Evolutionary conservation across 2,797 vertebrate species (phyloP).

Genomic region (Enteromius treurensis): DNA sequence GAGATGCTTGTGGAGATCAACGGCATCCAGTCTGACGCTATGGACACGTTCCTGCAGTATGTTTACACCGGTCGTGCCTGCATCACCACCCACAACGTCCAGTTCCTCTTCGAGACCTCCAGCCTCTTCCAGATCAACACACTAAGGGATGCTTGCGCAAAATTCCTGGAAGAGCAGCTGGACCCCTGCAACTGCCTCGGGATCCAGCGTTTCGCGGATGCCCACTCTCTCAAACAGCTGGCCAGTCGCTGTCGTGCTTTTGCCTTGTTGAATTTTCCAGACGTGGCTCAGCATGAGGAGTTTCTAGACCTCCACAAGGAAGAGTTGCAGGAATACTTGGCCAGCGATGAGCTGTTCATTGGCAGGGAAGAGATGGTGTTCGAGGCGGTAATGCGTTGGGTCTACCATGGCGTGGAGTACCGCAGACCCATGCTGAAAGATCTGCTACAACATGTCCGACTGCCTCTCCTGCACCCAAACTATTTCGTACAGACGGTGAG

Average conservation of each 20-base stretch:
- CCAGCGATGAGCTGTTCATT: conserved; percentile 90
- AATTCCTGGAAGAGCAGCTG: conserved; percentile 96
- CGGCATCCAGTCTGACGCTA: conserved; percentile 92
- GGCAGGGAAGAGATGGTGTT: conserved; percentile 95
- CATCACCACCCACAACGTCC: conserved; percentile 96
- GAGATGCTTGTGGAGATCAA: conserved; percentile 99
- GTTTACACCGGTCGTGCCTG: conserved; percentile 95
- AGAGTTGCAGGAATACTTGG: conserved; percentile 93
- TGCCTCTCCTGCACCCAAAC: conserved; percentile 94
- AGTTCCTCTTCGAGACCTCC: conserved; percentile 96
- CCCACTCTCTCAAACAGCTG: conserved; percentile 91
- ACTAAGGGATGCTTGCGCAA: conserved; percentile 93
- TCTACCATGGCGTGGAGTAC: conserved; percentile 86
- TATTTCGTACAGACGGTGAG: conserved; percentile 99
- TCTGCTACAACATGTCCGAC: conserved; percentile 90
- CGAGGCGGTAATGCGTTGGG: conserved; percentile 96
- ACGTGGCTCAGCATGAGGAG: conserved; percentile 93
- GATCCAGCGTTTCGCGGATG: conserved; percentile 94
- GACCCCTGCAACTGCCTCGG: conserved; percentile 98
- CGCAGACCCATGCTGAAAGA: conserved; percentile 88
- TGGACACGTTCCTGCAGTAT: conserved; percentile 95
- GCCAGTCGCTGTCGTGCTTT: conserved; percentile 90
- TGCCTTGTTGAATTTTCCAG: conserved; percentile 87
- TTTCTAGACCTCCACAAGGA: conserved; percentile 90
- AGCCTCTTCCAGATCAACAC: conserved; percentile 94